Evolutionary conservation across 2,113 vertebrate species (phyloP).

Genomic region (Gymnobelideus leadbeateri): DNA sequence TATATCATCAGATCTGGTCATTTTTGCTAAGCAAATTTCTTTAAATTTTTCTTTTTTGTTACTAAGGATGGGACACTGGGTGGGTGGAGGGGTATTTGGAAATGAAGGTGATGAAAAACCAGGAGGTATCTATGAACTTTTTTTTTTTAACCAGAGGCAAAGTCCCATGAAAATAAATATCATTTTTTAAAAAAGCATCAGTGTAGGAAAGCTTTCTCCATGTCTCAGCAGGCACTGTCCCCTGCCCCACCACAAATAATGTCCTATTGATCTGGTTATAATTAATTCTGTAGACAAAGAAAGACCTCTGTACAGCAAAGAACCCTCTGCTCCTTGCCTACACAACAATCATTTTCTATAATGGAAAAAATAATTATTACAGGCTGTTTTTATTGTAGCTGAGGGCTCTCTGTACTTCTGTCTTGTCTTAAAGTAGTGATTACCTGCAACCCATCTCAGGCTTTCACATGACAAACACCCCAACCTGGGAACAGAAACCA

Average conservation of each 20-base stretch:
- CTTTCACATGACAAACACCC: neutral
- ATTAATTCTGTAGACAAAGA: constrained; percentile 48
- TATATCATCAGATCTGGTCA: too few species aligned
- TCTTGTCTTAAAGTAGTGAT: constrained; percentile 20
- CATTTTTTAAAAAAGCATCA: neutral
- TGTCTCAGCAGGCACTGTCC: neutral
- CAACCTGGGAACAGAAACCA: constrained; percentile 21
- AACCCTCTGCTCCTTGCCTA: neutral
- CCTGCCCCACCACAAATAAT: neutral
- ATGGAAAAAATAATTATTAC: constrained; percentile 14
- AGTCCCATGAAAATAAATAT: neutral
- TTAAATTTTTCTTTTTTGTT: neutral
- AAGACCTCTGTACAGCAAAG: neutral
- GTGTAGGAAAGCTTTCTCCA: constrained; percentile 33
- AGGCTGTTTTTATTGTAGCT: neutral
- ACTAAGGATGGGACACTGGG: neutral
- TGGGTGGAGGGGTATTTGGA: too few species aligned
- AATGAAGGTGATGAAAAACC: neutral
- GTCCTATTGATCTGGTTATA: neutral
- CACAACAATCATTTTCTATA: neutral
- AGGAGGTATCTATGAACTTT: neutral
- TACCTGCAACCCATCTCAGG: neutral
- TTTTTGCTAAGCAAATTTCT: neutral
- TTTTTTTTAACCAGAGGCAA: constrained; percentile 42
- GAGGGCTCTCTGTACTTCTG: neutral